phyloP scores from a whole-genome alignment of 2,113 vertebrate species.

The Prionailurus viverrinus region DNA sequence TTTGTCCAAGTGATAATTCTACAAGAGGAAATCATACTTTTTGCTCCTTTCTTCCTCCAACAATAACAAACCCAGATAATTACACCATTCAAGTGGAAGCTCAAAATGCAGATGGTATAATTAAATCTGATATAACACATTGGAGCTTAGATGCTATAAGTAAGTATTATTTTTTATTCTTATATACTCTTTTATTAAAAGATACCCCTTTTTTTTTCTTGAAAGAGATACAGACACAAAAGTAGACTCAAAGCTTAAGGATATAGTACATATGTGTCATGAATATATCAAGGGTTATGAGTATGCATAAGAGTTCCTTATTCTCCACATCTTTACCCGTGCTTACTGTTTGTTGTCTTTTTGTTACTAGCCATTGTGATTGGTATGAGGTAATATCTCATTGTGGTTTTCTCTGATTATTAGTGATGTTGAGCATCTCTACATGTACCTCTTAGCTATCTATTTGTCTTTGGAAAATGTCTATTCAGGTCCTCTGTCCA shows the following conservation, averaged over 20 bases:
- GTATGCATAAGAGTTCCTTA: neutral
- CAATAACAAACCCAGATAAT: neutral
- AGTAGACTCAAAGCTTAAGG: neutral
- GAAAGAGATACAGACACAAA: neutral
- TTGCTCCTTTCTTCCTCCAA: constrained; percentile 56
- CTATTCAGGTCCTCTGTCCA: neutral
- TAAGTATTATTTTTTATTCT: constrained; percentile 69
- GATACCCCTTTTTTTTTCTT: neutral
- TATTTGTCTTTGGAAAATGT: neutral
- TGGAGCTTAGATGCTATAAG: constrained; percentile 78
- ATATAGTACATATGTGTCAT: neutral
- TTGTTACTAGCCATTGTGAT: neutral
- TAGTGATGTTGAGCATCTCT: neutral
- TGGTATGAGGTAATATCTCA: neutral
- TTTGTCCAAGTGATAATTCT: neutral
- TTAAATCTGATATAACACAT: constrained; percentile 53
- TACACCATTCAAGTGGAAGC: constrained; percentile 82
- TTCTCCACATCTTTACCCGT: neutral
- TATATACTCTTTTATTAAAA: neutral
- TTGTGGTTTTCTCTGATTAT: neutral
- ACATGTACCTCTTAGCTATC: neutral
- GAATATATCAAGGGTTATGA: neutral
- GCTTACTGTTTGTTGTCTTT: neutral
- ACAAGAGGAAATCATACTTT: neutral
- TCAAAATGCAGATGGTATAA: constrained; percentile 82